Base-by-base conservation (phyloP, 2,797 vertebrate species). In the Siniperca obscura region DNA sequence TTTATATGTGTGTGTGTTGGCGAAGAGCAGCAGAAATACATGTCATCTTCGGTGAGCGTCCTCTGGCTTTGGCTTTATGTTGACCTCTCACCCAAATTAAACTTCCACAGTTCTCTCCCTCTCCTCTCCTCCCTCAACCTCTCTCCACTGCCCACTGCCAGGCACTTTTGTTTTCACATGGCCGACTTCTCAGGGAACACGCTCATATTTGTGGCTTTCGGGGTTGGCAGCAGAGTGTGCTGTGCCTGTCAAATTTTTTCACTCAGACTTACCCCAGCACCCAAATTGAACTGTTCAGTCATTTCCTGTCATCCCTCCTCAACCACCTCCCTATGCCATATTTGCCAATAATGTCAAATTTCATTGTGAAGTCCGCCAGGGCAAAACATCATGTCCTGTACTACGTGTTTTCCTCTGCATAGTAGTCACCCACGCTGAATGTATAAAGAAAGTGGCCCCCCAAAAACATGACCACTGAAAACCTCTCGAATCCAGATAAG, bases 11-110 rank as follows among this genome's bases (percentile, higher is more conserved):
- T 85, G 64, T 74, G 48, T 50, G 64, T 76, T 70, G 78, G 74
- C 74, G 52, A 61, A 66, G 48, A 57, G 70, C 89, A 72, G 86
- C 19, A 80, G 75, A 27, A 86, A 88, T 67, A 61, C 71, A 60
- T 84, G 89, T 89, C 89, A 78, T 73, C 74, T 76, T 81, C 25
- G 17, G 55, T 60, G 87, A 52, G 78, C 48, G 66, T 85, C 87
- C 83, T 86, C 85, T 81, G 82, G 78, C 87, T 88, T 89, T 92
- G 90, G 90, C 91, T 91, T 84, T 21, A 66, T 25, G 61, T 84
- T 95, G 94, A 95, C 94, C 94, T 95, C 93, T 95, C 93, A 94
- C 94, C 94, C 89, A 96, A 93, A 96, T 95, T 90, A 94, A 95
- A 93, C 90, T 91, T 91, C 88, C 76, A 88, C 86, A 83, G 87